phyloP scores from a whole-genome alignment of 1,140 invertebrate species.

The Macrostomum lignano region DNA sequence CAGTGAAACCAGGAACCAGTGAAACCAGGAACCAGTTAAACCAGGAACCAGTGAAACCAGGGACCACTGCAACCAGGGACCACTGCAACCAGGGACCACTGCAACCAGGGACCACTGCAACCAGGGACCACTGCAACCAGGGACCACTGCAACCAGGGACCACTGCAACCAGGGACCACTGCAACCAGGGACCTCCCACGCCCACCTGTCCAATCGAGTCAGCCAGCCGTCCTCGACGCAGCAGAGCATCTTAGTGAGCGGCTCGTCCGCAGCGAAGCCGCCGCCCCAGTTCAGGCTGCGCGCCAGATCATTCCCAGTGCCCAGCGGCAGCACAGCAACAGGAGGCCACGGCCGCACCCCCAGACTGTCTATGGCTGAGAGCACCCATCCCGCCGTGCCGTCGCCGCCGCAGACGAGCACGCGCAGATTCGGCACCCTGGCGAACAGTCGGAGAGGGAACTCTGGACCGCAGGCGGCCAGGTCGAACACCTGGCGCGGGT shows the following conservation, averaged over 20 bases:
- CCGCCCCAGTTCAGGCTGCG: conserved; percentile 74
- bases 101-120: too few relatives aligned
- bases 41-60: too few relatives aligned
- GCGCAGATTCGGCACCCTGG: background rate
- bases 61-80: too few relatives aligned
- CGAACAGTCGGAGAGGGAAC: conserved; percentile 1
- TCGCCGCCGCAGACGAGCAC: conserved; percentile 30
- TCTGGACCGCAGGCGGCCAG: too few relatives aligned
- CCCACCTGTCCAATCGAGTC: conserved; percentile 45
- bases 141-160: too few relatives aligned
- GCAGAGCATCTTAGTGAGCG: conserved; percentile 63
- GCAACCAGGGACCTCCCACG: too few relatives aligned
- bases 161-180: too few relatives aligned
- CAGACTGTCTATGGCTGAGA: conserved; percentile 64
- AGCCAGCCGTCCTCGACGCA: conserved; percentile 69
- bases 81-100: too few relatives aligned
- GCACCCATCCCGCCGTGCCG: conserved; percentile 38
- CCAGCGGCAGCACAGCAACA: conserved; percentile 70
- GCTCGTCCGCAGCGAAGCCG: conserved; percentile 87
- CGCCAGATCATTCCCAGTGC: conserved; percentile 85
- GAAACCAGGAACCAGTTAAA: too few relatives aligned
- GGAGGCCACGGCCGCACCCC: conserved; percentile 42
- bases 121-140: too few relatives aligned
- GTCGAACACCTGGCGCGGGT: conserved; percentile 77
- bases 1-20: too few relatives aligned